Evolutionary conservation across 2,797 vertebrate species (phyloP), one percentile per base, ranked within the genome.

Genomic region (Gadopsis marmoratus): DNA sequence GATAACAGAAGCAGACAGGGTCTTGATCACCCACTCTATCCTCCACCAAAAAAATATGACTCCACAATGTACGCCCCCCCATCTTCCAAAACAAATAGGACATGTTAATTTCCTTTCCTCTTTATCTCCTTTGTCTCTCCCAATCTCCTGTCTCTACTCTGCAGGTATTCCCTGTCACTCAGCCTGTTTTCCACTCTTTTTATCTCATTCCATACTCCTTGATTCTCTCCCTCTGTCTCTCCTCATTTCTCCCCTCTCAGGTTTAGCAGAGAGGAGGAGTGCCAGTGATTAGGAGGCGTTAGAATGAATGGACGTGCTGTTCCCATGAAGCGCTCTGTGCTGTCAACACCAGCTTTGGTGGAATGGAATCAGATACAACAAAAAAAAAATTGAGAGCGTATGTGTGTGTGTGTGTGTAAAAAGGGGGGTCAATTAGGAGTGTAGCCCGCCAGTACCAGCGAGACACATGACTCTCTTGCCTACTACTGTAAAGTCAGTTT

Each of bases 271-370:
- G 81, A 90, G 84, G 79, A 86, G 88, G 90, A 90, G 88, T 88
- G 89, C 86, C 83, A 89, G 86, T 95, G 93, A 95, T 94, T 94
- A 94, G 91, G 92, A 90, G 91, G 92, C 90, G 96, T 96, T 96
- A 96, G 95, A 96, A 96, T 97, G 96, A 97, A 97, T 96, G 92
- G 92, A 97, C 96, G 94, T 96, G 96, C 97, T 97, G 96, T 95
- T 97, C 94, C 94, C 93, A 95, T 96, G 97, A 96, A 97, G 94
- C 94, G 95, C 96, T 96, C 96, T 96, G 94, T 97, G 97, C 97
- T 98, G 97, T 98, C 97, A 98, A 97, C 97, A 97, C 96, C 83
- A 94, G 95, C 96, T 97, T 97, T 97, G 96, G 97, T 95, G 96
- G 95, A 96, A 95, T 96, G 97, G 94, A 96, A 98, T 98, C 97